Conservation (phyloP, 37 sponge, comb jelly and placozoan species). For the Spongilla lacustris region DNA sequence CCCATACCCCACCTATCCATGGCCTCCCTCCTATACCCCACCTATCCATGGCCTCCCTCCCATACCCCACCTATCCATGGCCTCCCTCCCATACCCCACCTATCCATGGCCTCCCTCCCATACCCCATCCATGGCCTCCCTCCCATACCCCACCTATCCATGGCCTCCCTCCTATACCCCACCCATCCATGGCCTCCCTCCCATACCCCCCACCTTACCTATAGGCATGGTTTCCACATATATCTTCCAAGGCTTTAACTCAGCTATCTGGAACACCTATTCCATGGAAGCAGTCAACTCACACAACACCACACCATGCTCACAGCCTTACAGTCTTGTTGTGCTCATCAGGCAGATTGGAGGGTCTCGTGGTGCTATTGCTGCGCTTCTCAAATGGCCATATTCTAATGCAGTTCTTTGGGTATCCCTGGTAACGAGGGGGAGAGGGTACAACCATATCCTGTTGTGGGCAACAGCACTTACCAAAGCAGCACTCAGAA, state of each 20-base stretch:
- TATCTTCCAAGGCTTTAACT: constrained; percentile 57
- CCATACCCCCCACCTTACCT: constrained; percentile 20
- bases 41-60: too few species aligned
- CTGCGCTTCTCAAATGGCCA: constrained; percentile 90
- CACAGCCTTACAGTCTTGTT: constrained; percentile 39
- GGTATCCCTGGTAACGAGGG: constrained; percentile 66
- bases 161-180: neutral
- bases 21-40: too few species aligned
- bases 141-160: neutral
- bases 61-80: too few species aligned
- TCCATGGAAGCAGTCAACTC: neutral
- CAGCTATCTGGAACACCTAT: constrained; percentile 73
- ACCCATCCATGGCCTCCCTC: neutral
- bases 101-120: too few species aligned
- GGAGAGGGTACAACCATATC: neutral
- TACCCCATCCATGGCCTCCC: too few species aligned
- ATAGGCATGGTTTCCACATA: constrained; percentile 66
- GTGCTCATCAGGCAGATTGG: constrained; percentile 38
- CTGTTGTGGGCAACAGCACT: neutral
- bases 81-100: too few species aligned
- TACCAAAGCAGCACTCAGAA: constrained; percentile 49
- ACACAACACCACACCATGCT: constrained; percentile 12
- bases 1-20: too few species aligned
- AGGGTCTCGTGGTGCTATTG: constrained; percentile 82
- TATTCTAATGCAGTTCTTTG: constrained; percentile 54